A percentile compares a stretch with the other conserved stretches of the same genome.
phyloP scores from a whole-genome alignment of 1,140 invertebrate species.

The Ceratosolen fusciceps region DNA sequence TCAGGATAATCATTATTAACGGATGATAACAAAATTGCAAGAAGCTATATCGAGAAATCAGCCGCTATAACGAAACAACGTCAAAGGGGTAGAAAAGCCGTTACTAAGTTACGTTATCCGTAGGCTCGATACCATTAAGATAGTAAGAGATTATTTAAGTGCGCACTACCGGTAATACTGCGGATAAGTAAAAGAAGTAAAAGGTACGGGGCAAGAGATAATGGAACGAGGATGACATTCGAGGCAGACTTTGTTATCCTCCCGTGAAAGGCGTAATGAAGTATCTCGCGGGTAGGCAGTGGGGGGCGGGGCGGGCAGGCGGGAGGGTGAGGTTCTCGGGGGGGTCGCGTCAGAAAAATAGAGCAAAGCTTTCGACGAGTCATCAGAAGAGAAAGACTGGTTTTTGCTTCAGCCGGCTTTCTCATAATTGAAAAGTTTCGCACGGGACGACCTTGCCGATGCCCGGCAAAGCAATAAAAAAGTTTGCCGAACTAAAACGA shows the following conservation, averaged over 20 bases:
- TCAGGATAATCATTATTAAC: not conserved
- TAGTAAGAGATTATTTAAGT: not conserved
- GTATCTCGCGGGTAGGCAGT: not conserved
- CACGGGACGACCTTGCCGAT: slow-evolving; percentile 44
- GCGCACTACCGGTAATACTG: not conserved
- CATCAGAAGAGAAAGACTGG: slow-evolving; percentile 4
- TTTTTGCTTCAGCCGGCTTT: slow-evolving; percentile 8
- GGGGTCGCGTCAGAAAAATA: slow-evolving; percentile 7
- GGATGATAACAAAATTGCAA: not conserved
- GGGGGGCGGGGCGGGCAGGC: no score
- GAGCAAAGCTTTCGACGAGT: slow-evolving; percentile 7
- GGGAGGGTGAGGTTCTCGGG: no score
- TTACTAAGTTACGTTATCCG: not conserved
- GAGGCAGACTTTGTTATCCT: not conserved
- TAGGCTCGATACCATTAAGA: not conserved
- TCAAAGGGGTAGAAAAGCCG: not conserved
- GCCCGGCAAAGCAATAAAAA: slow-evolving; percentile 36
- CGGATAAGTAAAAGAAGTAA: not conserved
- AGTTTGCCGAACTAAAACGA: slow-evolving; percentile 46
- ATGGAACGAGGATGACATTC: not conserved
- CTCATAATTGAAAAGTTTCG: slow-evolving; percentile 63
- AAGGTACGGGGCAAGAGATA: not conserved
- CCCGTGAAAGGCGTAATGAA: not conserved
- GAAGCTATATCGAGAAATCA: not conserved
- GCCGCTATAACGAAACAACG: not conserved